Evolutionary conservation across 2,888 invertebrate genomes (phyloP), one percentile per base, ranked within the genome.

Genomic region (Cyaniris semiargus): DNA sequence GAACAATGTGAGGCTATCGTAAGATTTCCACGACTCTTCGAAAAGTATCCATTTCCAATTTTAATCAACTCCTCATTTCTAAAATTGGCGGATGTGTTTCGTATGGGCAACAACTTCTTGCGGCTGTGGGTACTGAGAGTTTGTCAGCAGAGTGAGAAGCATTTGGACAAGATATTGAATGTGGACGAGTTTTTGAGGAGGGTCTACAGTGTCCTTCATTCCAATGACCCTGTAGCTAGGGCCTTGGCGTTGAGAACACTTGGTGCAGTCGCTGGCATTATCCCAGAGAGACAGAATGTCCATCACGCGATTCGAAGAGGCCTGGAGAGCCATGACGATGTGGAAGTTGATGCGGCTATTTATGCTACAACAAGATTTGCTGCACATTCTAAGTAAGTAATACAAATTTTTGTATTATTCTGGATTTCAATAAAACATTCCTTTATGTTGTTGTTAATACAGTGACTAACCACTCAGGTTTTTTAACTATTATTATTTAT

Each of bases 1-100:
- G 98, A 99, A 86, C 99, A 99, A 92, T 98, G 98, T 90, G 99
- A 99, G 91, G 98, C 99, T 0, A 98, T 99, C 83, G 98, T 99
- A 0, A 96, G 98, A 66, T 99, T 98, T 90, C 98, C 99, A 0
- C 95, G 97, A 53, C 94, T 99, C 0, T 99, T 99, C 90, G 98
- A 99, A 87, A 98, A 99, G 87, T 99, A 99, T 89, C 99, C 99
- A 0, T 99, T 99, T 90, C 99, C 99, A 0, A 98, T 99, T 85
- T 94, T 99, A 27, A 99, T 99, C 48, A 99, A 99, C 91, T 98
- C 99, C 0, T 98, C 99, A 0, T 96, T 99, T 81, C 90, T 99
- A 27, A 99, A 99, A 93, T 90, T 99, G 23, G 97, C 99, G 0
- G 99, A 99, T 91, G 97, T 99, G 6, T 99, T 99, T 92, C 96